Evolutionary conservation across 2,797 vertebrate genomes (phyloP).

Genomic region (Xiphophorus birchmanni): DNA sequence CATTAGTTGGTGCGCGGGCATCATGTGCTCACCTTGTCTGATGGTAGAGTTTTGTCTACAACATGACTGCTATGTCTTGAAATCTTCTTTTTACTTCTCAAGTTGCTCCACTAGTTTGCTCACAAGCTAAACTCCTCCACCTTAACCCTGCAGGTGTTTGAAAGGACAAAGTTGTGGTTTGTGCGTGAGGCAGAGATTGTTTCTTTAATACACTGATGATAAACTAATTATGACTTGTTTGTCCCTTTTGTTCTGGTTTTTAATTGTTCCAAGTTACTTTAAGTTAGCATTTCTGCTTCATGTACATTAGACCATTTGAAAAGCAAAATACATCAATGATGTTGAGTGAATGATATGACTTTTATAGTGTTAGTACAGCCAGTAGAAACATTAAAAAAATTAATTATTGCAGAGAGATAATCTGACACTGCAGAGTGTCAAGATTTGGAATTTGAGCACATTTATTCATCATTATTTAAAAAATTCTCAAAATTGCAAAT

Average conservation of each 20-base stretch:
- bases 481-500: background rate
- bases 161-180: slow-evolving; percentile 26
- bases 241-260: slow-evolving; percentile 11
- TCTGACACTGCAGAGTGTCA: background rate
- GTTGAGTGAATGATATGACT: background rate
- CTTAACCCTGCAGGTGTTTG: slow-evolving; percentile 23
- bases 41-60: slow-evolving; percentile 38
- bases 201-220: slow-evolving; percentile 40
- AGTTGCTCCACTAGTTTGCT: slow-evolving; percentile 57
- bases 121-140: slow-evolving; percentile 52
- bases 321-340: background rate
- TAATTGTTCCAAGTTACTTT: slow-evolving; percentile 24
- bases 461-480: background rate
- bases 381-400: too few species aligned
- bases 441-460: background rate
- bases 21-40: slow-evolving; percentile 42
- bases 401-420: background rate
- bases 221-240: slow-evolving; percentile 33
- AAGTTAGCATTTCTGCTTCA: slow-evolving; percentile 3
- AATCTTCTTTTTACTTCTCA: slow-evolving; percentile 50
- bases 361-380: background rate
- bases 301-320: slow-evolving; percentile 8
- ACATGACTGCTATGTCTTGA: slow-evolving; percentile 29
- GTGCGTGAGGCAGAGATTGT: background rate
- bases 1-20: background rate